Conservation (phyloP, 2,888 invertebrate species). For the Halictus quadricinctus region DNA sequence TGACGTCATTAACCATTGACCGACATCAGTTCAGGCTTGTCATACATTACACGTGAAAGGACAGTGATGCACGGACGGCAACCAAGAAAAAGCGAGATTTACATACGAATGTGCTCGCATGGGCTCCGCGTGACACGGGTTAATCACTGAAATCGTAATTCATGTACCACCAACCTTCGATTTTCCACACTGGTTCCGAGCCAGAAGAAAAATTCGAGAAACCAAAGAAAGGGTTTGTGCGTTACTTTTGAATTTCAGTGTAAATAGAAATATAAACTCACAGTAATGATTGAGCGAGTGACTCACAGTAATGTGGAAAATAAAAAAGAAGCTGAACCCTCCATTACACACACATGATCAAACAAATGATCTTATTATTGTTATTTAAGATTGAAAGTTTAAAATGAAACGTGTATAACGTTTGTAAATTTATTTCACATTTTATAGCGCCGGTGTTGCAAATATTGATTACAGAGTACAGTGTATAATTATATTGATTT, state of each 20-base stretch:
- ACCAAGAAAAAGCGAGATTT: constrained; percentile 27
- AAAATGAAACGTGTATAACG: background rate
- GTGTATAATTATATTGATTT: background rate
- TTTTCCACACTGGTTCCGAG: background rate
- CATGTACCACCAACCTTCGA: background rate
- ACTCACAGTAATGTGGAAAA: background rate
- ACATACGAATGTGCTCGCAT: constrained; percentile 16
- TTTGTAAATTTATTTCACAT: background rate
- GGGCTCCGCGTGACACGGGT: background rate
- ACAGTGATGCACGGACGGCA: constrained; percentile 42
- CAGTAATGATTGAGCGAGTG: too few species aligned
- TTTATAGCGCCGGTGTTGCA: background rate
- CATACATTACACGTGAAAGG: constrained; percentile 46
- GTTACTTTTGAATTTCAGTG: background rate
- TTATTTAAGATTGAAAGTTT: background rate
- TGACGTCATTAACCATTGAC: constrained; percentile 64
- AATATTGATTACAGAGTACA: background rate
- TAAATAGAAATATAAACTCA: too few species aligned
- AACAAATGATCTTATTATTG: background rate
- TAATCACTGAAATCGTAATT: constrained; percentile 40
- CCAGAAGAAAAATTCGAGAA: background rate
- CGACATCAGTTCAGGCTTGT: constrained; percentile 56
- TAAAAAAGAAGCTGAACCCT: background rate
- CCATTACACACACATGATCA: background rate
- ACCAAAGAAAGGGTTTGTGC: background rate